Base-by-base conservation (phyloP, 1,140 invertebrate genomes). In the Sminthurinus signatus region DNA sequence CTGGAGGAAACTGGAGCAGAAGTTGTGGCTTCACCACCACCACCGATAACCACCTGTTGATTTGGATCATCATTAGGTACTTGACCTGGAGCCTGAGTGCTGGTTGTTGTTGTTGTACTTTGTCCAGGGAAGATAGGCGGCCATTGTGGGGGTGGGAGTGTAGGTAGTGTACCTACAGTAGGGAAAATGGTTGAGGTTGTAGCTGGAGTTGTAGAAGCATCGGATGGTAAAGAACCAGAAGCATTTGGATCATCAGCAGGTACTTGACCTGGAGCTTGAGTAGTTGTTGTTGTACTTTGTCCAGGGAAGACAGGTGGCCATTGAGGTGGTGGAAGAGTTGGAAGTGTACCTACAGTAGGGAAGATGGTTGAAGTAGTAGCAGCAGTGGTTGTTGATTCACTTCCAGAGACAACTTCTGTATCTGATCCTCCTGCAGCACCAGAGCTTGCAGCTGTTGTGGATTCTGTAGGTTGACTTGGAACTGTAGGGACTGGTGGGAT, bases 381-480 rank as follows among this genome's bases (percentile, higher is more conserved):
- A 8, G 32, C 15, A 36, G 15, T 36, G 15, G 15, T 8, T 36
- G 32, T 36, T 36, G 32, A 36, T n/a, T n/a, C n/a, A n/a, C n/a
- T n/a, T n/a, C n/a, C n/a, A n/a, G n/a, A n/a, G n/a, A n/a, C n/a
- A n/a, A n/a, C n/a, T n/a, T n/a, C n/a, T n/a, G n/a, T n/a, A n/a
- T n/a, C n/a, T n/a, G n/a, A 36, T 36, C 32, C 32, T 57, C 23
- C 29, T 10, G 39, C 15, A 28, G 23, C 12, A 1, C 1, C 28
- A 2, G 43, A 8, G n/a, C 17, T 60, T 12, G 57, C 25, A n/a
- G 44, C 32, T 17, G 27, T 5, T 31, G 23, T 50, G 50, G 17
- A 28, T 44, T 51, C 17, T 43, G 58, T 48, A 27, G 64, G 64
- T 14, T 61, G 36, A 1, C 58, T 67, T 43, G 60, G 21, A n/a